A percentile compares a stretch with the other conserved stretches of the same genome.
These are phyloP conservation scores for Pollenia griseotomentosa DNA, from an alignment of 2,888 invertebrate species.

Conservation along the genomic window DNA sequence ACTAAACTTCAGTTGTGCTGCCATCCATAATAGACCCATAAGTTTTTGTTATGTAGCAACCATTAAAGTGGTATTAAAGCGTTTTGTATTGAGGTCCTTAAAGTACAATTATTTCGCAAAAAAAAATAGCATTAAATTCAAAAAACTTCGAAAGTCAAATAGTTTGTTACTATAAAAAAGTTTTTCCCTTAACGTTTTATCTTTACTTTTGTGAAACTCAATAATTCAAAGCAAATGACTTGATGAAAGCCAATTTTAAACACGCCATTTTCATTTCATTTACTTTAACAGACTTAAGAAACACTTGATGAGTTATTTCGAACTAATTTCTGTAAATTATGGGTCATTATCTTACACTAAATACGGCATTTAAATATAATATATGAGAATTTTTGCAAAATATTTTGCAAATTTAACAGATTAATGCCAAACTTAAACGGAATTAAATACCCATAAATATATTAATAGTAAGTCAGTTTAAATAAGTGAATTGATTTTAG, in stretches of 20 bases:
- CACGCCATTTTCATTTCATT: constrained; percentile 54
- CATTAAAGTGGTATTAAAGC: no score
- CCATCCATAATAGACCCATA: no score
- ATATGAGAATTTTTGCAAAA: constrained; percentile 51
- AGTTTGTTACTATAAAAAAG: not conserved
- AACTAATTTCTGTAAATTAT: constrained; percentile 58
- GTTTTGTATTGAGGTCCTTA: no score
- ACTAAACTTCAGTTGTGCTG: no score
- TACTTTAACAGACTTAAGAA: constrained; percentile 26
- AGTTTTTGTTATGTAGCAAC: no score
- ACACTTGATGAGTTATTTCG: constrained; percentile 5
- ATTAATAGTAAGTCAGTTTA: no score
- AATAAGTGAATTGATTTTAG: not conserved
- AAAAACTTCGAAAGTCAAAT: not conserved
- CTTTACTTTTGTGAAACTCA: not conserved
- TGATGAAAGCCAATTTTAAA: constrained; percentile 33
- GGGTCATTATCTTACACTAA: constrained; percentile 50
- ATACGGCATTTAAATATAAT: constrained; percentile 40
- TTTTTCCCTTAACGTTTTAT: not conserved
- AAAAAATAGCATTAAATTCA: not conserved
- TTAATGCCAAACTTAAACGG: constrained; percentile 38
- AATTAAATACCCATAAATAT: constrained; percentile 30
- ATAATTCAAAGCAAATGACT: constrained; percentile 28
- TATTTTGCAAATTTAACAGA: constrained; percentile 42
- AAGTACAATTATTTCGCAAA: not conserved